Base-by-base conservation (phyloP, 2,797 vertebrate genomes). In the Harpagifer antarcticus region DNA sequence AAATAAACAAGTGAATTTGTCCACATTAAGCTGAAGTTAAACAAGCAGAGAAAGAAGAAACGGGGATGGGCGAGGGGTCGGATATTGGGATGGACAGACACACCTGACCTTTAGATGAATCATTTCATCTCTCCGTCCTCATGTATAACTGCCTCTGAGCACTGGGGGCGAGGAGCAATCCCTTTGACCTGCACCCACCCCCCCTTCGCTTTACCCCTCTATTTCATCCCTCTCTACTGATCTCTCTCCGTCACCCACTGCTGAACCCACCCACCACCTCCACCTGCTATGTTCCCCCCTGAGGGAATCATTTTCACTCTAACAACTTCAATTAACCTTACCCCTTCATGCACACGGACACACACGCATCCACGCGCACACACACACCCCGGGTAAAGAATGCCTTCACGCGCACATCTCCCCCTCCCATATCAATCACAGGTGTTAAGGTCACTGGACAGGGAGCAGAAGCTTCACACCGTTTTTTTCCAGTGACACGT, bases 271-370 rank as follows among this genome's bases (percentile, higher is more conserved):
- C 64, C 75, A 68, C 56, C 42, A 15, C 79, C 81, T 80, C 62
- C 82, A 82, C 82, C 72, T 81, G 83, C 81, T 75, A 54, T 57
- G 62, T 50, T 73, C 70, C 23, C 40, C 77, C 86, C 81, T 37
- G 79, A 84, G 88, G 89, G 88, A 91, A 90, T 92, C 74, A 79
- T 92, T 94, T 92, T 92, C 88, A 87, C 90, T 93, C 88, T 90
- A 92, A 92, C 88, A 90, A 90, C 91, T 93, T 93, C 92, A 94
- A 94, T 94, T 95, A 95, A 95, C 93, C 93, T 89, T 83, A 90
- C 83, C 83, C 86, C 66, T 76, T 76, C 83, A 78, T 64, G 72
- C 87, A 69, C 79, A 10, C 77, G 61, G 42, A 43, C 74, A 59
- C 66, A 63, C 73, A 72, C 12, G 5, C 61, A 45, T 1, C 2